These are phyloP conservation scores for Calidris pygmaea DNA, from an alignment of 2,113 vertebrate genomes.

Conservation along the genomic window DNA sequence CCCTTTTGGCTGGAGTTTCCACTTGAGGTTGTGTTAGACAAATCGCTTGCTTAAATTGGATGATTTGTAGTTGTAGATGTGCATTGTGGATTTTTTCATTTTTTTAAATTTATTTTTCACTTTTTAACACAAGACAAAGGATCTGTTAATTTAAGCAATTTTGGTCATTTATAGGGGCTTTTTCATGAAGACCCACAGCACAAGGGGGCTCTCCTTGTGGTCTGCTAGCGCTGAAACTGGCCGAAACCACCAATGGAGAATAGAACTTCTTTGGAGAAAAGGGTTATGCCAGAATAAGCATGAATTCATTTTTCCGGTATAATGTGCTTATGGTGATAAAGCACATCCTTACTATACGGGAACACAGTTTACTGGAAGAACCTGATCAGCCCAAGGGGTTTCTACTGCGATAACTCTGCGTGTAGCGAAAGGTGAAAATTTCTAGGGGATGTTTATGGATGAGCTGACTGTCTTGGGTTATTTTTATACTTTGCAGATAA, in stretches of 20 bases:
- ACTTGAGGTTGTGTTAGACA: background rate
- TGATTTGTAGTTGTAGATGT: background rate
- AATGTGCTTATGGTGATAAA: constrained; percentile 37
- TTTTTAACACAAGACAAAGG: background rate
- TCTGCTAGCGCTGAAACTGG: background rate
- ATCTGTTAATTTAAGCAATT: background rate
- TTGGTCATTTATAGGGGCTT: background rate
- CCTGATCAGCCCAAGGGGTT: background rate
- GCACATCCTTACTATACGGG: background rate
- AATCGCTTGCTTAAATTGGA: background rate
- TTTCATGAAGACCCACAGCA: background rate
- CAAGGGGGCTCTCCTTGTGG: background rate
- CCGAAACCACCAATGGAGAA: background rate
- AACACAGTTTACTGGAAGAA: background rate
- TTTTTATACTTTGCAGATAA: background rate
- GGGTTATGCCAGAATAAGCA: background rate
- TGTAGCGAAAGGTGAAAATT: background rate
- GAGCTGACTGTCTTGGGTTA: background rate
- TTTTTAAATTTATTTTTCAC: background rate
- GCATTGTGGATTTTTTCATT: background rate
- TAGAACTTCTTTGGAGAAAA: background rate
- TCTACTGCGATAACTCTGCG: background rate
- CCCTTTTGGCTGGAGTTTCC: background rate
- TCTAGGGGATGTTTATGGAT: constrained; percentile 11
- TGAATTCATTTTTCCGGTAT: background rate